Conservation (phyloP, 2,113 vertebrate species). For the Callopanchax toddi region DNA sequence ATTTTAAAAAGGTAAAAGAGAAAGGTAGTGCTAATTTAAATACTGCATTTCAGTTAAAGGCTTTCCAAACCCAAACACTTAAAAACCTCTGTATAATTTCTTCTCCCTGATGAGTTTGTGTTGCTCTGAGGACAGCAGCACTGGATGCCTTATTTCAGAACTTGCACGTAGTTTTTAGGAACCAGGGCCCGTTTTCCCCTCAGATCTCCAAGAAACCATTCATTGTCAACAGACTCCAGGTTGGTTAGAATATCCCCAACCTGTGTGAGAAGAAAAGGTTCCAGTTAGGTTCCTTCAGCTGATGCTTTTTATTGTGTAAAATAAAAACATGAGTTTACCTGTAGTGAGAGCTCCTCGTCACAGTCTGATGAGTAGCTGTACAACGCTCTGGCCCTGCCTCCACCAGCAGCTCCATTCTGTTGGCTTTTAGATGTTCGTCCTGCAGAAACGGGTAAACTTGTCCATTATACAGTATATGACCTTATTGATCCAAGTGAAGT, state of each 20-base stretch:
- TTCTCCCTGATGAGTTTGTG: not conserved
- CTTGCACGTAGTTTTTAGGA: slow-evolving; percentile 88
- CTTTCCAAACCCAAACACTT: slow-evolving; percentile 5
- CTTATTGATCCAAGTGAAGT: too few species aligned
- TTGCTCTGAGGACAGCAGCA: not conserved
- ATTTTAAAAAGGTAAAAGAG: not conserved
- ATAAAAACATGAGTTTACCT: slow-evolving; percentile 48
- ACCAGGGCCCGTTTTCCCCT: slow-evolving; percentile 86
- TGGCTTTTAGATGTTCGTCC: slow-evolving; percentile 8
- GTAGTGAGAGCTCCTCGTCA: slow-evolving; percentile 91
- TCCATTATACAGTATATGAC: too few species aligned
- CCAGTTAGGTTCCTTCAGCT: not conserved
- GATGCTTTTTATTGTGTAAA: not conserved
- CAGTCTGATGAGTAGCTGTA: slow-evolving; percentile 86
- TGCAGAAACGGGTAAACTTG: slow-evolving; percentile 17
- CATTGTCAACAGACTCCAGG: slow-evolving; percentile 84
- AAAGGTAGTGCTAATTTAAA: slow-evolving; percentile 15
- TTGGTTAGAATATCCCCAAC: slow-evolving; percentile 85
- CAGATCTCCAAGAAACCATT: slow-evolving; percentile 90
- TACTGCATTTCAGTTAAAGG: slow-evolving; percentile 21
- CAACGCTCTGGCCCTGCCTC: slow-evolving; percentile 83
- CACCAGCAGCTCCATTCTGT: slow-evolving; percentile 50
- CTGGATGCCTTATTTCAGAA: slow-evolving; percentile 65
- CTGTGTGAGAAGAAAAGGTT: slow-evolving; percentile 65
- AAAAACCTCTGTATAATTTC: not conserved